phyloP scores from a whole-genome alignment of 2,113 vertebrate species.

The Cyprinodon variegatus region DNA sequence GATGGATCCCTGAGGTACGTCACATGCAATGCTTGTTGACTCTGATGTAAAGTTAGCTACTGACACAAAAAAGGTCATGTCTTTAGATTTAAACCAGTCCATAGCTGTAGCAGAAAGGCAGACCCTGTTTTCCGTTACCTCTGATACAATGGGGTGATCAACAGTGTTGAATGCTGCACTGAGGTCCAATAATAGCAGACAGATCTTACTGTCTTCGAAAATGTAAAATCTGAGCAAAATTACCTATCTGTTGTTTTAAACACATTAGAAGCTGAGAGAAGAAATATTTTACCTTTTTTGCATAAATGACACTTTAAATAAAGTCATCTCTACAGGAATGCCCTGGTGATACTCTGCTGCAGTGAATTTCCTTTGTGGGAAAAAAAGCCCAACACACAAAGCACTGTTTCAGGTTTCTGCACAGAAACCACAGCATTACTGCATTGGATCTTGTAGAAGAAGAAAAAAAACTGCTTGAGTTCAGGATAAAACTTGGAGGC shows the following conservation, averaged over 20 bases:
- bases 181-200: no score
- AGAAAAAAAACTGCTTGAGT: neutral
- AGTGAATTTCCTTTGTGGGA: constrained; percentile 1
- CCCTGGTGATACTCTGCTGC: constrained; percentile 2
- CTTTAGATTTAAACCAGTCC: no score
- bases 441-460: neutral
- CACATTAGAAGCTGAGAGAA: neutral
- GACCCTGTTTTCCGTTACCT: no score
- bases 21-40: no score
- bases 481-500: constrained; percentile 15
- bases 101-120: no score
- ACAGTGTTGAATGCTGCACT: no score
- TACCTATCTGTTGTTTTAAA: neutral
- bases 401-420: neutral
- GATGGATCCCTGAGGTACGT: no score
- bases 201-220: no score
- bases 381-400: neutral
- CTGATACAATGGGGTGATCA: no score
- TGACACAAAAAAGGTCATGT: no score
- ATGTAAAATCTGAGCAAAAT: neutral
- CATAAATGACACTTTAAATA: neutral
- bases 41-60: no score
- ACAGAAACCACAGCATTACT: neutral
- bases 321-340: constrained; percentile 13
- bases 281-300: neutral